Conservation (phyloP, 2,797 vertebrate genomes). For the Poecilia wingei region DNA sequence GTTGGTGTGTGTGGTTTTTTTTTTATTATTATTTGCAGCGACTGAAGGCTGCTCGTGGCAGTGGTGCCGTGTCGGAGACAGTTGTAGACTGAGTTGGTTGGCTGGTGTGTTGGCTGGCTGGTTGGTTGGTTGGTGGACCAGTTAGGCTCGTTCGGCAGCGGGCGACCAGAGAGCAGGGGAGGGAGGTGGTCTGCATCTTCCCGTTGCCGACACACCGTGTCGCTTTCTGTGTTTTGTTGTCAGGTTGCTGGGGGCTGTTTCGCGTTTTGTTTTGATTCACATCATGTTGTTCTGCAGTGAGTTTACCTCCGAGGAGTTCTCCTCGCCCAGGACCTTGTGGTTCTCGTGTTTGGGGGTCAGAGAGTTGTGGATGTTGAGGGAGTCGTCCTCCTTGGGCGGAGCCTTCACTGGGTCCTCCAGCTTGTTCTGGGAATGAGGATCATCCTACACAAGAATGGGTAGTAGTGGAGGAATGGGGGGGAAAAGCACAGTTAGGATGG, state of each 20-base stretch:
- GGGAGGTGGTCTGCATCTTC: constrained; percentile 28
- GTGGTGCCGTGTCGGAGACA: constrained; percentile 71
- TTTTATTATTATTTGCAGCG: constrained; percentile 55
- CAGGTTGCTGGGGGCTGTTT: constrained; percentile 35
- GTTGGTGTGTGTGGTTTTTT: constrained; percentile 42
- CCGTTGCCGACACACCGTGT: constrained; percentile 55
- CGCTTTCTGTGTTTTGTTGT: constrained; percentile 45
- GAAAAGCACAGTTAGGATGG: constrained; percentile 65
- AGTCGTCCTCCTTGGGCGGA: constrained; percentile 90
- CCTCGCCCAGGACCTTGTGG: constrained; percentile 89
- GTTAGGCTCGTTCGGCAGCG: constrained; percentile 53
- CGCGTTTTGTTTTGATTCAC: constrained; percentile 70
- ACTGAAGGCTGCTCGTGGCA: constrained; percentile 63
- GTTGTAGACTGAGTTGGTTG: constrained; percentile 69
- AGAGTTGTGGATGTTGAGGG: constrained; percentile 95
- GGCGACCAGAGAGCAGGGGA: constrained; percentile 18
- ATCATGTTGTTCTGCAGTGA: constrained; percentile 98
- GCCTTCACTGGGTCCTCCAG: constrained; percentile 95
- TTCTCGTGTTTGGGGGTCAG: constrained; percentile 93
- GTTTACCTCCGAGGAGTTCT: constrained; percentile 88
- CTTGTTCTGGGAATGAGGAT: constrained; percentile 91
- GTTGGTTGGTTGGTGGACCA: constrained; percentile 58
- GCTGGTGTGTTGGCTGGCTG: constrained; percentile 60
- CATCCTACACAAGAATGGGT: constrained; percentile 79
- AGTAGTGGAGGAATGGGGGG: constrained; percentile 49